phyloP scores from a whole-genome alignment of 2,113 vertebrate species.

The Triplophysa siluroides region DNA sequence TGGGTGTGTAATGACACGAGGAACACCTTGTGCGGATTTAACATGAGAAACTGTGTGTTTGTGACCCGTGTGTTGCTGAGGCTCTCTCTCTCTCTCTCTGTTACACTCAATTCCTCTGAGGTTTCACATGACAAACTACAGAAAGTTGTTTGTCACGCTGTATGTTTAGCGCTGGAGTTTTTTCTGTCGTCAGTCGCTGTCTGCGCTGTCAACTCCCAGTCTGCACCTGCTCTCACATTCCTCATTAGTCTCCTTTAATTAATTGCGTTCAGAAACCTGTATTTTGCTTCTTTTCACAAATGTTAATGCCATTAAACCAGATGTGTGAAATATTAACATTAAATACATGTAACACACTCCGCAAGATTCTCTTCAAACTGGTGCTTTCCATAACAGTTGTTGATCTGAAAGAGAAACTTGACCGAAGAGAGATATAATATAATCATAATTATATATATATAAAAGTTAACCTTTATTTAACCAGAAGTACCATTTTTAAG shows the following conservation, averaged over 20 bases:
- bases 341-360: no score
- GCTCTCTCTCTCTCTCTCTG: no score
- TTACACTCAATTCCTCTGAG: constrained; percentile 77
- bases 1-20: constrained; percentile 9
- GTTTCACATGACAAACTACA: constrained; percentile 81
- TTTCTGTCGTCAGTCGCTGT: constrained; percentile 70
- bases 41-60: neutral
- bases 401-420: no score
- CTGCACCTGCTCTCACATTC: constrained; percentile 88
- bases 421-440: no score
- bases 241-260: constrained; percentile 94
- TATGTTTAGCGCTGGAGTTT: constrained; percentile 72
- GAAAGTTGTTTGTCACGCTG: constrained; percentile 81
- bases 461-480: no score
- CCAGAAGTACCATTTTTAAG: no score
- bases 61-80: neutral
- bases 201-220: constrained; percentile 85
- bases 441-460: no score
- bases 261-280: constrained; percentile 79
- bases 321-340: no score
- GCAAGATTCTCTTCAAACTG: no score
- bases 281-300: no score
- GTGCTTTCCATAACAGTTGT: no score
- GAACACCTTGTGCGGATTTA: constrained; percentile 4
- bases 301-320: no score